Evolutionary conservation across 1,140 invertebrate species (phyloP), one percentile per base, ranked within the genome.

Genomic region (Lordiphosa mommai): DNA sequence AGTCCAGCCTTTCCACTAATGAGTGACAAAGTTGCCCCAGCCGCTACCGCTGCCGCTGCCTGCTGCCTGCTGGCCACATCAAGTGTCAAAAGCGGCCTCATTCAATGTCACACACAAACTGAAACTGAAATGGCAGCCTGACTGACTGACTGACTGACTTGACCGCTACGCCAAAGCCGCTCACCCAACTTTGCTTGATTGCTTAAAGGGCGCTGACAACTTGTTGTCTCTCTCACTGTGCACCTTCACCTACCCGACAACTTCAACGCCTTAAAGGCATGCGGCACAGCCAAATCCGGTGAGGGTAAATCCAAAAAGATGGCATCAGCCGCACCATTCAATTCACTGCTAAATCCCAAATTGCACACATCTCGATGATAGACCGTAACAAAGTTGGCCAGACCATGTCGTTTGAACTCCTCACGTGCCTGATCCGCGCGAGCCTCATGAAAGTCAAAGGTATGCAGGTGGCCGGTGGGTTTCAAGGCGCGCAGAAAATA

Each of bases 381-480:
- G 8, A 89, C 94, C 37, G 94, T 97, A 27, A 99, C 97, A 90
- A 93, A 94, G 20, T 95, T 90, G 23, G 89, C 89, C 7, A 99
- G 86, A 1, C 96, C 96, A 90, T 99, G 98, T 2, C 89, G 90
- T 58, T 92, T 80, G 88, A 99, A 99, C 89, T 99, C 98, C 57
- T 95, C 92, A 43, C 89, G 85, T 5, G 96, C 98, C 41, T 95
- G 90, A 63, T 94, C 90, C 7, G 94, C 93, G 68, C 98, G 90
- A 58, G 95, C 92, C 86, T 98, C 93, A 88, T 99, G 98, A 89
- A 99, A 99, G 89, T 99, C 99, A 91, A 98, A 99, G 4, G 98
- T 99, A 88, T 96, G 94, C 8, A 99, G 91, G 88, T 97, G 96
- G 4, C 99, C 98, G 66, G 91, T 91, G 0, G 98, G 97, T 57